A percentile compares a stretch with the other conserved stretches of the same genome.
These are phyloP conservation scores for Strix aluco DNA, from an alignment of 2,113 vertebrate genomes.

Conservation along the genomic window DNA sequence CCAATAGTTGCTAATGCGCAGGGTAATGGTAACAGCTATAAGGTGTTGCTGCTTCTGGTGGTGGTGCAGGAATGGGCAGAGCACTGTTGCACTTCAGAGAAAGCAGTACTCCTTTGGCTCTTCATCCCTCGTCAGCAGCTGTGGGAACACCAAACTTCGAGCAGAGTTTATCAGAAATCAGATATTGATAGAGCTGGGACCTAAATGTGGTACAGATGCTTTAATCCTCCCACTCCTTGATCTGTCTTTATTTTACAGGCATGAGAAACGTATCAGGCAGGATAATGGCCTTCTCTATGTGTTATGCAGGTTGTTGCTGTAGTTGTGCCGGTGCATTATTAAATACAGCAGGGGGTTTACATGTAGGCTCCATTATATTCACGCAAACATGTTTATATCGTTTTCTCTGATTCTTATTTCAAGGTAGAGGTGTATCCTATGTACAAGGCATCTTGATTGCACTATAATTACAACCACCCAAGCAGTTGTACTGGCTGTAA, in stretches of 20 bases:
- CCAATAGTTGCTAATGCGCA: not conserved
- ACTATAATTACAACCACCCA: not conserved
- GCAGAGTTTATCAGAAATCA: not conserved
- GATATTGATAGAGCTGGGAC: not conserved
- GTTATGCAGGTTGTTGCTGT: not conserved
- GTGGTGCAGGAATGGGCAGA: not conserved
- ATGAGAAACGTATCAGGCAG: not conserved
- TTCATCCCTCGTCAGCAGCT: not conserved
- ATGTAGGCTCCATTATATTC: not conserved
- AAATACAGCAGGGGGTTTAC: not conserved
- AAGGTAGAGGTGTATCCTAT: not conserved
- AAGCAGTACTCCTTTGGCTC: not conserved
- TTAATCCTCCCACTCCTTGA: not conserved
- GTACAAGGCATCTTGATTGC: not conserved
- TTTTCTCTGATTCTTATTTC: not conserved
- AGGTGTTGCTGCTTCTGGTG: not conserved
- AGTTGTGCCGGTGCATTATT: not conserved
- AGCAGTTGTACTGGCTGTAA: not conserved
- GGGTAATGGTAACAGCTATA: not conserved
- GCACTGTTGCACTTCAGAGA: fast-evolving
- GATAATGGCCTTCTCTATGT: not conserved
- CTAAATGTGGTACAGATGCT: not conserved
- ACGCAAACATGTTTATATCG: not conserved
- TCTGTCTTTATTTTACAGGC: not conserved
- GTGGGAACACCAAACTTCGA: not conserved